phyloP scores from a whole-genome alignment of 1,140 invertebrate species.

The Formica exsecta region DNA sequence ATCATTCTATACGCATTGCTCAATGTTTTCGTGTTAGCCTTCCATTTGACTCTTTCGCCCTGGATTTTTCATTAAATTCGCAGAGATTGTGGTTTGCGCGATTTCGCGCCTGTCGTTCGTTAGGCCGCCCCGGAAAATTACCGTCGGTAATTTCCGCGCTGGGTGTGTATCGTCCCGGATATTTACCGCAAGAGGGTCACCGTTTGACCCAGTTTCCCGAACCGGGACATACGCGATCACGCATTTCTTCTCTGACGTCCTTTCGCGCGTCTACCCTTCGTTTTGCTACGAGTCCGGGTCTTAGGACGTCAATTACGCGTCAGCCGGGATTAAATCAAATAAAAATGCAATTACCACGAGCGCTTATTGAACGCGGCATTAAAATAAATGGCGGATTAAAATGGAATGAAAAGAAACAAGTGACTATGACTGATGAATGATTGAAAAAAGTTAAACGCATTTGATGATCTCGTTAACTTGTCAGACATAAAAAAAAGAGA shows the following conservation, averaged over 20 bases:
- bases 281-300: not conserved
- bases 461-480: not conserved
- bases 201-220: constrained; percentile 82
- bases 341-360: constrained; percentile 47
- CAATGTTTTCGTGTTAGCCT: not conserved
- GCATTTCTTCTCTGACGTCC: constrained; percentile 34
- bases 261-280: not conserved
- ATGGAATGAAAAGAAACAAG: constrained; percentile 9
- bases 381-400: constrained; percentile 15
- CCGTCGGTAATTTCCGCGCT: constrained; percentile 49
- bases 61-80: constrained; percentile 17
- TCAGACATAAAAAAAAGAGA: not conserved
- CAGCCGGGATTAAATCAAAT: constrained; percentile 52
- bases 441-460: constrained; percentile 2
- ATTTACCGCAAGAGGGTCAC: constrained; percentile 80
- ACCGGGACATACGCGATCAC: constrained; percentile 60
- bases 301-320: constrained; percentile 42
- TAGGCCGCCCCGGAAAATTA: constrained; percentile 50
- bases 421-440: not conserved
- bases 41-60: not conserved
- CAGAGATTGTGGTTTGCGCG: not conserved
- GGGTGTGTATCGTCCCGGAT: constrained; percentile 55
- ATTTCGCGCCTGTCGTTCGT: constrained; percentile 27
- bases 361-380: constrained; percentile 14
- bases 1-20: not conserved